Conservation (phyloP, 2,888 invertebrate genomes). For the Perdita meconis region DNA sequence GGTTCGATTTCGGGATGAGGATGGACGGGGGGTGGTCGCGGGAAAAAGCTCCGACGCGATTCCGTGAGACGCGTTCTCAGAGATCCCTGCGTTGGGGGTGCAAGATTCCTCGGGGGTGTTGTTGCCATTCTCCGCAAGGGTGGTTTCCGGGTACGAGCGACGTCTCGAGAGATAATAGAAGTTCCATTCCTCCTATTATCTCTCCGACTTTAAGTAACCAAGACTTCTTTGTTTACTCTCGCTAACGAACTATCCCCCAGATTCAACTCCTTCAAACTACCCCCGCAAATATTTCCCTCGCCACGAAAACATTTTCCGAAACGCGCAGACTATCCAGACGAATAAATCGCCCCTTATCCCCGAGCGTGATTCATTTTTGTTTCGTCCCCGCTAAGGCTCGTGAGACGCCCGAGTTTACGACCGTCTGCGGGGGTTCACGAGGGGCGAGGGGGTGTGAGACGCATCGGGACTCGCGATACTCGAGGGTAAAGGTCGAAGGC, state of each 20-base stretch:
- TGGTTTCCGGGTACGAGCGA: too few relatives aligned
- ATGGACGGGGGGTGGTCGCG: too few relatives aligned
- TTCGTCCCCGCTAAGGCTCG: conserved; percentile 28
- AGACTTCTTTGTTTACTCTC: too few relatives aligned
- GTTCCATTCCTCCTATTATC: too few relatives aligned
- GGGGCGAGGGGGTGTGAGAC: neutral
- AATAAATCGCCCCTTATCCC: conserved; percentile 52
- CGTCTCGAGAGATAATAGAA: too few relatives aligned
- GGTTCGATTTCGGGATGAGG: too few relatives aligned
- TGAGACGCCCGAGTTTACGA: conserved; percentile 44
- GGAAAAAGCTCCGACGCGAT: too few relatives aligned
- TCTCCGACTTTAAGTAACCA: too few relatives aligned
- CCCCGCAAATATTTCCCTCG: neutral
- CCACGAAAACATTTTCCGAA: conserved; percentile 9
- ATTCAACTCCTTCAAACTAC: neutral
- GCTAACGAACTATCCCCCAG: neutral
- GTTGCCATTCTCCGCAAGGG: too few relatives aligned
- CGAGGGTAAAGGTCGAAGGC: conserved; percentile 29
- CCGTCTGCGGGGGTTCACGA: conserved; percentile 31
- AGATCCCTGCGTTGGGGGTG: too few relatives aligned
- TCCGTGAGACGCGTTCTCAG: too few relatives aligned
- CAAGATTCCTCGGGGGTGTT: too few relatives aligned
- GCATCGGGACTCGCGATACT: conserved; percentile 1
- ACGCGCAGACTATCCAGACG: conserved; percentile 40
- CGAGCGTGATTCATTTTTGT: conserved; percentile 40